Evolutionary conservation across 2,113 vertebrate species (phyloP).

Genomic region (Rynchops niger): DNA sequence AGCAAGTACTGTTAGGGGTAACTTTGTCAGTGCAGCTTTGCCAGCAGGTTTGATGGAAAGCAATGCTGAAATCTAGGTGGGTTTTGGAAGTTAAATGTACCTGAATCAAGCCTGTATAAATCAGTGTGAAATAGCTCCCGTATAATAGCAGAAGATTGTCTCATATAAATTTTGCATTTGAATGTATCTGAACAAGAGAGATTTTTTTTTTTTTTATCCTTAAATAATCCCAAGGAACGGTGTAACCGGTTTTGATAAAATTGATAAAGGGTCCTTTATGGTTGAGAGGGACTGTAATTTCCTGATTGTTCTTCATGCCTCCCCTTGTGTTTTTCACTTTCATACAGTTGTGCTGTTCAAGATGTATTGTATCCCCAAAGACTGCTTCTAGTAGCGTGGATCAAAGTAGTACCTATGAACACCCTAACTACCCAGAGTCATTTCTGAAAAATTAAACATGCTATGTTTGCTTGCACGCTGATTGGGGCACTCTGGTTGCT

Average conservation of each 20-base stretch:
- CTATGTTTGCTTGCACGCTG: slow-evolving; percentile 76
- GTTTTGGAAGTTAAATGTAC: slow-evolving; percentile 3
- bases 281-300: slow-evolving; percentile 50
- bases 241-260: slow-evolving; percentile 36
- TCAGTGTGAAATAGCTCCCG: neutral
- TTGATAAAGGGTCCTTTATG: slow-evolving; percentile 57
- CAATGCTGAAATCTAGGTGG: neutral
- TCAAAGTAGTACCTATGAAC: slow-evolving; percentile 50
- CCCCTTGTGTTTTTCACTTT: slow-evolving; percentile 46
- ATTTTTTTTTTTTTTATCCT: slow-evolving; percentile 18
- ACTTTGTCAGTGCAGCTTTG: neutral
- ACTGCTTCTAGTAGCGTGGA: slow-evolving; percentile 43
- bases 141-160: neutral
- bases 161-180: slow-evolving; percentile 5
- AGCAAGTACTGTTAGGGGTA: neutral
- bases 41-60: neutral
- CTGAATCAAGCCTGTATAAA: slow-evolving; percentile 12
- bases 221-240: slow-evolving; percentile 43
- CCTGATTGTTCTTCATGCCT: slow-evolving; percentile 38
- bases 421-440: slow-evolving; percentile 56
- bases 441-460: slow-evolving; percentile 70
- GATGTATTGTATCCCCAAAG: slow-evolving; percentile 57
- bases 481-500: slow-evolving; percentile 73
- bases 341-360: slow-evolving; percentile 11
- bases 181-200: slow-evolving; percentile 6